These are phyloP conservation scores for Regulus satrapa DNA, from an alignment of 2,113 vertebrate species.

Conservation along the genomic window DNA sequence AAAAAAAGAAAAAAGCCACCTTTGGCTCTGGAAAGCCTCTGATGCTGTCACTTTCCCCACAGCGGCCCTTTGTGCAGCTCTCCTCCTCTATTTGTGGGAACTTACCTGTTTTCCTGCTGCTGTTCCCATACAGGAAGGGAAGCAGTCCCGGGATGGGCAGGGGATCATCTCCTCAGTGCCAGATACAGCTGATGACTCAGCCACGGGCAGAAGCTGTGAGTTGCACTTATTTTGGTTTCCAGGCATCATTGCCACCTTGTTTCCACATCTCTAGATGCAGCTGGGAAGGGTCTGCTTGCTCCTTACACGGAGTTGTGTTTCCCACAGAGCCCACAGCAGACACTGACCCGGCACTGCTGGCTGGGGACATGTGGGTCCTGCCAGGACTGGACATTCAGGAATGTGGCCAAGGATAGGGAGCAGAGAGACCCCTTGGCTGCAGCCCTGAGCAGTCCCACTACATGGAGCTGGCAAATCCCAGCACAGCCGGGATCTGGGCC, in stretches of 20 bases:
- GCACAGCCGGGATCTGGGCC: background rate
- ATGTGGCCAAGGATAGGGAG: background rate
- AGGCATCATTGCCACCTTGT: background rate
- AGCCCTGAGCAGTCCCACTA: background rate
- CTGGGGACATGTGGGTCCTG: background rate
- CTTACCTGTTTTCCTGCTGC: background rate
- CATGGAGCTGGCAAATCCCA: background rate
- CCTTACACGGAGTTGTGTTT: accelerated
- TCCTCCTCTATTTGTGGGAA: background rate
- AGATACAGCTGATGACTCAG: background rate
- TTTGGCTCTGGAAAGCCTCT: background rate
- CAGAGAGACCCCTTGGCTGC: background rate
- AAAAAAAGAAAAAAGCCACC: background rate
- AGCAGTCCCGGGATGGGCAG: background rate
- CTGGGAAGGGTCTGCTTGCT: background rate
- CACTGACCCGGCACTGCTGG: accelerated
- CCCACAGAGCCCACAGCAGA: background rate
- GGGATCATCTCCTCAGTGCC: background rate
- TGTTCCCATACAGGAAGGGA: background rate
- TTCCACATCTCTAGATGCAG: background rate
- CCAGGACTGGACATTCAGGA: background rate
- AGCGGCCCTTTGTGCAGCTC: background rate
- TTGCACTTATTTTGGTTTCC: constrained; percentile 2
- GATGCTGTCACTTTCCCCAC: background rate
- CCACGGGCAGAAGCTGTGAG: constrained; percentile 34